A percentile compares a stretch with the other conserved stretches of the same genome.
Conservation (phyloP, 2,797 vertebrate species). For the Labroides dimidiatus region DNA sequence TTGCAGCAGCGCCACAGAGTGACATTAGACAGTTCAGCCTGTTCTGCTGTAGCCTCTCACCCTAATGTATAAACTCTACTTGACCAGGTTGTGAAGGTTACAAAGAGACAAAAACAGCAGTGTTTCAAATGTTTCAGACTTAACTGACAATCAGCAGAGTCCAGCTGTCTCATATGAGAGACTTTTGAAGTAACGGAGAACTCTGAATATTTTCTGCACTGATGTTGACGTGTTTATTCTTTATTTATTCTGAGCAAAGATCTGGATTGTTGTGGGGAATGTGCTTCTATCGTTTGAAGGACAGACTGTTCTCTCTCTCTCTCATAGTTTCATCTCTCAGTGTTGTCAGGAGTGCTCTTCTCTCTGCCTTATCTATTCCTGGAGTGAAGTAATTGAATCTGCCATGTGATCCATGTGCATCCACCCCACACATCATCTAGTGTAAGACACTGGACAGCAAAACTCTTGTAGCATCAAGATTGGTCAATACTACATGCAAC, state of each 20-base stretch:
- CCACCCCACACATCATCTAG: constrained; percentile 38
- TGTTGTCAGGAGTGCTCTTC: constrained; percentile 44
- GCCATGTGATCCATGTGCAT: constrained; percentile 52
- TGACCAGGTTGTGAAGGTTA: constrained; percentile 8
- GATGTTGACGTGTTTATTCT: not conserved
- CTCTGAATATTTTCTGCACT: not conserved
- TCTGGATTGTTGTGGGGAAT: not conserved
- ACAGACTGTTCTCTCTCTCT: constrained; percentile 54
- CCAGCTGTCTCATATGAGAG: not conserved
- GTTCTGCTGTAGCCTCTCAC: constrained; percentile 43
- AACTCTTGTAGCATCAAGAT: not conserved
- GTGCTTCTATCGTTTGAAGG: constrained; percentile 36
- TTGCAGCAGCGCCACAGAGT: constrained; percentile 37
- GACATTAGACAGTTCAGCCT: constrained; percentile 57
- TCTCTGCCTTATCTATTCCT: constrained; percentile 76
- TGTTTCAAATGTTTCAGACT: constrained; percentile 9
- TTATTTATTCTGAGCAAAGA: not conserved
- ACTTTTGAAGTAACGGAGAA: not conserved
- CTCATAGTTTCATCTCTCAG: constrained; percentile 20
- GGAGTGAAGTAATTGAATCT: constrained; percentile 81
- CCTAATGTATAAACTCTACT: constrained; percentile 15
- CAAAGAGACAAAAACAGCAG: not conserved
- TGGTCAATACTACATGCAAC: constrained; percentile 3
- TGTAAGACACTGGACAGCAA: constrained; percentile 15
- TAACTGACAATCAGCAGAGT: not conserved